Evolutionary conservation across 92 coral and sea anemone species (phyloP).

Genomic region (Porites divaricata): DNA sequence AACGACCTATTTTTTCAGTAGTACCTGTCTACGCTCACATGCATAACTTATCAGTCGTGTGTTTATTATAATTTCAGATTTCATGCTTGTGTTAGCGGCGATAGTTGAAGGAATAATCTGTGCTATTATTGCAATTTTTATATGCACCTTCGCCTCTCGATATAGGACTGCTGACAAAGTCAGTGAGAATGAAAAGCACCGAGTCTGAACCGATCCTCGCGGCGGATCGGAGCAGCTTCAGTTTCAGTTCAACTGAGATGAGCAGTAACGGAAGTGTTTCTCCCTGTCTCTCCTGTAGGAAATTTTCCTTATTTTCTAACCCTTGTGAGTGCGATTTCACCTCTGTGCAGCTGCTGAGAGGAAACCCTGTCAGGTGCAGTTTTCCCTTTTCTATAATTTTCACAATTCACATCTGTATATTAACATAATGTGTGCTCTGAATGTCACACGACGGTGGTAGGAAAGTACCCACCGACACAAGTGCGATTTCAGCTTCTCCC

Average conservation of each 20-base stretch:
- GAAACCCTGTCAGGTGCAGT: slow-evolving; percentile 86
- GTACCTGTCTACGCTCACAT: background rate
- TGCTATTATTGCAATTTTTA: slow-evolving; percentile 20
- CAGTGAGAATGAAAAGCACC: background rate
- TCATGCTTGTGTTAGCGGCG: slow-evolving; percentile 12
- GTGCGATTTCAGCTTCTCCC: slow-evolving; percentile 89
- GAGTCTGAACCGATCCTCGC: slow-evolving; percentile 29
- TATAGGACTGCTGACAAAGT: background rate
- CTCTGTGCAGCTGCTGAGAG: slow-evolving; percentile 4
- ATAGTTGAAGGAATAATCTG: slow-evolving; percentile 17
- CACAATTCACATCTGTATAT: slow-evolving; percentile 75
- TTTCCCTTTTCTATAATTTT: slow-evolving; percentile 75
- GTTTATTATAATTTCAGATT: slow-evolving; percentile 6
- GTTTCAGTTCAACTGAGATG: background rate
- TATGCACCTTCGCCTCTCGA: slow-evolving; percentile 22
- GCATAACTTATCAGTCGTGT: background rate
- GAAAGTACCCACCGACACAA: slow-evolving; percentile 76
- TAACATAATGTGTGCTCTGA: slow-evolving; percentile 85
- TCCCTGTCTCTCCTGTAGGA: slow-evolving; percentile 61
- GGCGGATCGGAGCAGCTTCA: background rate
- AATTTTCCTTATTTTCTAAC: slow-evolving; percentile 48
- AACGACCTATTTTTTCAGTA: background rate
- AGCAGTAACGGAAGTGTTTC: slow-evolving; percentile 32
- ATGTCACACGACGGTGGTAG: slow-evolving; percentile 85
- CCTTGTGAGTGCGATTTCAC: slow-evolving; percentile 61